Conservation (phyloP, 1,140 invertebrate genomes). For the Manduca sexta region DNA sequence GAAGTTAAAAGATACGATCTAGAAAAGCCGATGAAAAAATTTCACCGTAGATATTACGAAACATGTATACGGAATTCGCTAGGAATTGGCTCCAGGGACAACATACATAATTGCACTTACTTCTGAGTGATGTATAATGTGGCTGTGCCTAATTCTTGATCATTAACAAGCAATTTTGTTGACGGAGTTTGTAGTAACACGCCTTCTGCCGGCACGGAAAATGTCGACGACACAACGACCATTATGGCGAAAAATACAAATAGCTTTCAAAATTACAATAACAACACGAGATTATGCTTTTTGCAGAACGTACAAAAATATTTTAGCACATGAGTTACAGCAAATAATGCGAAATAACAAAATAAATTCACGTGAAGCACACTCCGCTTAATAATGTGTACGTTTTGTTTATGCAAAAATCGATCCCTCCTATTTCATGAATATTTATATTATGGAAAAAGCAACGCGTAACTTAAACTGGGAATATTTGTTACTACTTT, state of each 20-base stretch:
- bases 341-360: constrained; percentile 13
- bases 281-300: not conserved
- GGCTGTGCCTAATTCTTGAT: constrained; percentile 56
- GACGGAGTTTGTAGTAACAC: constrained; percentile 46
- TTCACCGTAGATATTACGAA: no score
- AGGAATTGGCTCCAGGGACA: no score
- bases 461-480: no score
- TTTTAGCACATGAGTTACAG: constrained; percentile 6
- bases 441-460: no score
- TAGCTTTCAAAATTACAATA: not conserved
- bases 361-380: constrained; percentile 13
- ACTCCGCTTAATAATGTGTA: constrained; percentile 7
- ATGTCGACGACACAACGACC: constrained; percentile 60
- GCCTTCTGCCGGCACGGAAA: constrained; percentile 50
- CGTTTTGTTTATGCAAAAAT: constrained; percentile 4
- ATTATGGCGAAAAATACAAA: constrained; percentile 28
- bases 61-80: no score
- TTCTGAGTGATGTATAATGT: constrained; percentile 61
- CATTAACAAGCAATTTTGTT: constrained; percentile 55
- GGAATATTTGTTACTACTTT: no score
- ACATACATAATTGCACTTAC: constrained; percentile 26
- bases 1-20: no score
- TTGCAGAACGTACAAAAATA: not conserved
- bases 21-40: no score
- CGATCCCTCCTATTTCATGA: no score